phyloP scores from a whole-genome alignment of 2,888 invertebrate genomes.

The Mechanitis messenoides region DNA sequence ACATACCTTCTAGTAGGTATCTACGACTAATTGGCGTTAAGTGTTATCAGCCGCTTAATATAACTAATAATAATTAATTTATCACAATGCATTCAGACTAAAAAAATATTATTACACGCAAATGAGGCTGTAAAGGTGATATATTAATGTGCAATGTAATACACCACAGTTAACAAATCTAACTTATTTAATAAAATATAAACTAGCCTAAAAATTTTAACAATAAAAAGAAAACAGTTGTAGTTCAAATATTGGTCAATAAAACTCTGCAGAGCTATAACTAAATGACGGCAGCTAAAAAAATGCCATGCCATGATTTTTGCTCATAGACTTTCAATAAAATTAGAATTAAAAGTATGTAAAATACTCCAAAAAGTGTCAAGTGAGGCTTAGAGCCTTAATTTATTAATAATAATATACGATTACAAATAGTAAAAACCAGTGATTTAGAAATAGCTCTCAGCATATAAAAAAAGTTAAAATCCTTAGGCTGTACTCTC shows the following conservation, averaged over 20 bases:
- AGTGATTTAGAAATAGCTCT: constrained; percentile 77
- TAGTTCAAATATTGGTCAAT: constrained; percentile 71
- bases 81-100: constrained; percentile 73
- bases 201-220: constrained; percentile 77
- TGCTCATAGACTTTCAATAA: constrained; percentile 59
- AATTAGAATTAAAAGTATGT: constrained; percentile 68
- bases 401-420: constrained; percentile 43
- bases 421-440: constrained; percentile 67
- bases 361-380: constrained; percentile 73
- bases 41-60: constrained; percentile 36
- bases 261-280: constrained; percentile 74
- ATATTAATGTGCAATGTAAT: constrained; percentile 70
- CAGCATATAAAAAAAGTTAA: constrained; percentile 74
- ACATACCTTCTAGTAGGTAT: constrained; percentile 9
- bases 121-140: constrained; percentile 69
- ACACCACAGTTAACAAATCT: constrained; percentile 76
- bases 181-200: constrained; percentile 71
- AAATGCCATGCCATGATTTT: constrained; percentile 73
- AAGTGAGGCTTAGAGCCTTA: constrained; percentile 63
- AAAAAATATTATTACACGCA: constrained; percentile 56
- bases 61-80: constrained; percentile 57
- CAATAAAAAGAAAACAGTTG: constrained; percentile 68
- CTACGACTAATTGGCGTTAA: constrained; percentile 29
- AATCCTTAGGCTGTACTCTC: constrained; percentile 77
- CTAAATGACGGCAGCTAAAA: constrained; percentile 66